Conservation (phyloP, 2,797 vertebrate species). For the Manis pentadactyla region DNA sequence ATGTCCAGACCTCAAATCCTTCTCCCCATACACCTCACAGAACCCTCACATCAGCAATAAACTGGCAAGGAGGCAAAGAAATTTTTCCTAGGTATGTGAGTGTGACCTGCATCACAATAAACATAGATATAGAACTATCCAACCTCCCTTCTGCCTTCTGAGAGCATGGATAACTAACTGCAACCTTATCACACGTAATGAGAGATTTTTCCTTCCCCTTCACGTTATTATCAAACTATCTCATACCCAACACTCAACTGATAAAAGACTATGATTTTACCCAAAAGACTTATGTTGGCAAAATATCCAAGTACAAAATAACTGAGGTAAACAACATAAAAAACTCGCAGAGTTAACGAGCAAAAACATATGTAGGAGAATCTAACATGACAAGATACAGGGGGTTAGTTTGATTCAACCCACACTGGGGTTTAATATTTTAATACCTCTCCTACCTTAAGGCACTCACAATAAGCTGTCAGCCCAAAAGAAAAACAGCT, state of each 20-base stretch:
- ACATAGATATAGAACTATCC: not conserved
- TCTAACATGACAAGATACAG: not conserved
- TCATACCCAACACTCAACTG: not conserved
- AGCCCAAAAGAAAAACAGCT: not conserved
- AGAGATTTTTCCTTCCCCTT: not conserved
- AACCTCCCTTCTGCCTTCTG: not conserved
- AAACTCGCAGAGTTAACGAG: conserved; percentile 30
- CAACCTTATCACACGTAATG: not conserved
- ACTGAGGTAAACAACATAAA: conserved; percentile 21
- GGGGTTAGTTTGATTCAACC: not conserved
- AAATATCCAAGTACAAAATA: conserved; percentile 45
- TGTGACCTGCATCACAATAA: not conserved
- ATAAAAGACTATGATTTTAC: conserved; percentile 41
- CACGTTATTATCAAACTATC: conserved; percentile 40
- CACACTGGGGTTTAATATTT: not conserved
- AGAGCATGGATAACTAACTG: not conserved
- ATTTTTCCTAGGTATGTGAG: not conserved
- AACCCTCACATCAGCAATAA: not conserved
- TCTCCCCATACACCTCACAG: not conserved
- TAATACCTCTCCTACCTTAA: not conserved
- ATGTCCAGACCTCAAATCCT: not conserved
- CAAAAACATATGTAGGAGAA: conserved; percentile 39
- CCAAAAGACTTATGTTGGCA: not conserved
- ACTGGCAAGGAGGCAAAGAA: not conserved
- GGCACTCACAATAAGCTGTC: not conserved